Evolutionary conservation across 1,140 invertebrate species (phyloP).

Genomic region (Contarinia nasturtii): DNA sequence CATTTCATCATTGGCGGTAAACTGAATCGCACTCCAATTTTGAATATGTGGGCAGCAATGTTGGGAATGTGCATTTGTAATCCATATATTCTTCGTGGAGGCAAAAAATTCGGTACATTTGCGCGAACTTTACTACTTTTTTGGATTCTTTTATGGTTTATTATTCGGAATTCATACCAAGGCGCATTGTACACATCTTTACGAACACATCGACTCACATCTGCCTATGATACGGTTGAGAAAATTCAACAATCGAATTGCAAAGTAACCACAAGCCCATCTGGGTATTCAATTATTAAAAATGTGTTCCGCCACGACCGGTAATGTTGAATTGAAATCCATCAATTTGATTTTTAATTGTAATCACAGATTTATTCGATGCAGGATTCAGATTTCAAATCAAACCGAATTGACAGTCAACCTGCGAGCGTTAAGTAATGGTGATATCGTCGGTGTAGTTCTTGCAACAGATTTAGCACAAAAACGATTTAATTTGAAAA

Average conservation of each 20-base stretch:
- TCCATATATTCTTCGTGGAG: not conserved
- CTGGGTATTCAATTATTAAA: too few species aligned
- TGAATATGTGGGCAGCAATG: not conserved
- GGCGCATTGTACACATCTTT: not conserved
- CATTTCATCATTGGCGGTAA: not conserved
- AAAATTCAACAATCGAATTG: not conserved
- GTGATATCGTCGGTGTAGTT: not conserved
- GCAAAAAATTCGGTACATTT: not conserved
- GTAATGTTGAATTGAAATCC: not conserved
- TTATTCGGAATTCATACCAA: not conserved
- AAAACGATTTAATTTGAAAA: too few species aligned
- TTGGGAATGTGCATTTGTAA: not conserved
- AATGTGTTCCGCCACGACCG: too few species aligned
- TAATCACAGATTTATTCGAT: too few species aligned
- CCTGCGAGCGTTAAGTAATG: too few species aligned
- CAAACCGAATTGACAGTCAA: too few species aligned
- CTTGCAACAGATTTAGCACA: too few species aligned
- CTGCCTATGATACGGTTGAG: not conserved
- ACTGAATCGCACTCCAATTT: not conserved
- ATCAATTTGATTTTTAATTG: not conserved
- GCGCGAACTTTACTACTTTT: not conserved
- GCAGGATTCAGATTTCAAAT: too few species aligned
- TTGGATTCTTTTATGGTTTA: not conserved
- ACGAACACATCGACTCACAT: not conserved
- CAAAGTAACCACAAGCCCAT: not conserved